phyloP scores from a whole-genome alignment of 2,797 vertebrate species.

The Poecilia velifera region DNA sequence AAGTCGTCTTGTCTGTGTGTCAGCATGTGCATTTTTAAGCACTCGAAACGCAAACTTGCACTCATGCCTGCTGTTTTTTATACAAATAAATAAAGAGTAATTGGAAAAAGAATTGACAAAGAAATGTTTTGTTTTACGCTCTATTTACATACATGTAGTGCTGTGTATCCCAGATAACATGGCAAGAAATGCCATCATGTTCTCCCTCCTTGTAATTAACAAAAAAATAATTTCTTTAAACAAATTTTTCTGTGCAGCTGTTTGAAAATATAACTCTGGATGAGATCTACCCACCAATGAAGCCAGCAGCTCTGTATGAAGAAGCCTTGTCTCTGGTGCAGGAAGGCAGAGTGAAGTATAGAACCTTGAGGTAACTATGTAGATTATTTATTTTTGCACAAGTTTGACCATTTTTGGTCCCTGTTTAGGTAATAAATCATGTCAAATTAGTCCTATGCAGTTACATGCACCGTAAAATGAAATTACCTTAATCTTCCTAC shows the following conservation, averaged over 20 bases:
- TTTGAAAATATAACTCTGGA: conserved; percentile 87
- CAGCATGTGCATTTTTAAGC: neutral
- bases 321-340: conserved; percentile 89
- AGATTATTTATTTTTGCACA: neutral
- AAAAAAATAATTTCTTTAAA: neutral
- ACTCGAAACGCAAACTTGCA: neutral
- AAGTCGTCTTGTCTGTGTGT: neutral
- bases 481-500: neutral
- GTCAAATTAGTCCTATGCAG: neutral
- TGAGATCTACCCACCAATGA: conserved; percentile 83
- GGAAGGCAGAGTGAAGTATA: conserved; percentile 84
- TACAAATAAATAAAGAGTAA: neutral
- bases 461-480: neutral
- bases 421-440: neutral
- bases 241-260: conserved; percentile 78
- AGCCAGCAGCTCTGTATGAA: conserved; percentile 89
- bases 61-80: neutral
- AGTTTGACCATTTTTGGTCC: neutral
- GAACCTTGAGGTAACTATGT: conserved; percentile 86
- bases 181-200: neutral
- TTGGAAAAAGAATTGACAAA: neutral
- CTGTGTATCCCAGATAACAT: neutral
- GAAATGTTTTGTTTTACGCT: neutral
- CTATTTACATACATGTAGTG: neutral
- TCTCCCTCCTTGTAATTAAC: neutral